Evolutionary conservation across 2,113 vertebrate genomes (phyloP), one percentile per base, ranked within the genome.

Genomic region (Lagopus leucura): DNA sequence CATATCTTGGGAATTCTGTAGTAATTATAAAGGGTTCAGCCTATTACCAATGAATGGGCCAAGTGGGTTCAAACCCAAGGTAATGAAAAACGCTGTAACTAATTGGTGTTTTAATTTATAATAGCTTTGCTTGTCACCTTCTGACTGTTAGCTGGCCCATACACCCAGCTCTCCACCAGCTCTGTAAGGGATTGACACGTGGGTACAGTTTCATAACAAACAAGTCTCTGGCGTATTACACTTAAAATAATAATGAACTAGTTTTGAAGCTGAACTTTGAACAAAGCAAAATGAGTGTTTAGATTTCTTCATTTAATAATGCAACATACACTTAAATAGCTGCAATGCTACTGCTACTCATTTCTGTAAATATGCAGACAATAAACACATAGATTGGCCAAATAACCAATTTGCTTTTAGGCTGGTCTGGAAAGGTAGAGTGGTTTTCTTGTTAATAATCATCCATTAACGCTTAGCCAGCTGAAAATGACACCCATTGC

Each of bases 321-420:
- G 43, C 27, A 76, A 66, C 36, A 36, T 34, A 48, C 8, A 27
- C 86, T 78, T 90, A 45, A 58, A 57, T 42, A 90, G 34, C 32
- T 83, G 21, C 36, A 13, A 4, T 79, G 57, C 4, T 75, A 66
- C 18, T 76, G 58, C 52, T 34, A 12, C 13, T 72, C 14, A 13
- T 20, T 77, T 91, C 89, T 91, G 58, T 67, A 58, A 43, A 17
- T 72, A 24, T 34, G 19, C 90, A 54, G 67, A 45, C 20, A 55
- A 84, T 55, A 88, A 92, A 77, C 34, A 76, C 45, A 70, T 32
- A 15, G 54, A 11, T 27, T 92, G 83, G 88, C 90, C 83, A 96
- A 95, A 80, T 76, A 94, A n/a, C 16, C 80, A 87, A 89, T 89
- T 93, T 96, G 54, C 83, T 95, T 89, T 93, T 76, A 89, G 81